Conservation (phyloP, 2,113 vertebrate species). For the Calidris pygmaea region DNA sequence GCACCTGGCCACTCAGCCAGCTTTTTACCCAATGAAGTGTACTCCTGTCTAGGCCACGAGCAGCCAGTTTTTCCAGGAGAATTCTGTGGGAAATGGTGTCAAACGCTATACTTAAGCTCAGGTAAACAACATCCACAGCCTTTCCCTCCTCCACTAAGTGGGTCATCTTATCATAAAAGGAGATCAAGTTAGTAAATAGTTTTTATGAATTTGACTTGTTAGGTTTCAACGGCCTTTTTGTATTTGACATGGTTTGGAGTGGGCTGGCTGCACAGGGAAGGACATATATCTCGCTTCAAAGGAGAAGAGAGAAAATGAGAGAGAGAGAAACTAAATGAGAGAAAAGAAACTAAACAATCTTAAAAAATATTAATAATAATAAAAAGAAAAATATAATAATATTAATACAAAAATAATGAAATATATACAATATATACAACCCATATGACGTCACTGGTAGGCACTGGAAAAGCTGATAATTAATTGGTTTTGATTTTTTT, state of each 20-base stretch:
- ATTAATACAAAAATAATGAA: not conserved
- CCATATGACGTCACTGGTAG: not conserved
- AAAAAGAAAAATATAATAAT: not conserved
- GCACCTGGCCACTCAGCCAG: too few relatives aligned
- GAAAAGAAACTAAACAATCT: not conserved
- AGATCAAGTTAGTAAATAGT: not conserved
- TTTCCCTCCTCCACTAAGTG: not conserved
- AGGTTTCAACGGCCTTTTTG: not conserved
- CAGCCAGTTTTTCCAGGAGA: too few relatives aligned
- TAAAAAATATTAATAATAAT: not conserved
- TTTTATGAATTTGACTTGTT: not conserved
- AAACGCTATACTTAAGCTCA: not conserved
- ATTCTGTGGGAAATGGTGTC: not conserved
- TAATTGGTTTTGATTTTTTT: not conserved
- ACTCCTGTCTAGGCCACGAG: fast-evolving
- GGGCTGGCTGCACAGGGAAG: not conserved
- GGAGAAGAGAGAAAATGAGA: not conserved
- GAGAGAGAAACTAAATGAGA: not conserved
- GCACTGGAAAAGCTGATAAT: not conserved
- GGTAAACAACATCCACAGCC: not conserved
- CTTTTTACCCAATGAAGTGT: fast-evolving
- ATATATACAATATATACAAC: not conserved
- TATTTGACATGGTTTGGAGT: not conserved
- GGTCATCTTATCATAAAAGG: not conserved
- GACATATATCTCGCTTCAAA: not conserved